Percentiles rank a stretch among this genome's conserved stretches.
These are phyloP conservation scores for Caenorhabditis briggsae DNA, from an alignment of 1,140 invertebrate species.

Conservation along the genomic window DNA sequence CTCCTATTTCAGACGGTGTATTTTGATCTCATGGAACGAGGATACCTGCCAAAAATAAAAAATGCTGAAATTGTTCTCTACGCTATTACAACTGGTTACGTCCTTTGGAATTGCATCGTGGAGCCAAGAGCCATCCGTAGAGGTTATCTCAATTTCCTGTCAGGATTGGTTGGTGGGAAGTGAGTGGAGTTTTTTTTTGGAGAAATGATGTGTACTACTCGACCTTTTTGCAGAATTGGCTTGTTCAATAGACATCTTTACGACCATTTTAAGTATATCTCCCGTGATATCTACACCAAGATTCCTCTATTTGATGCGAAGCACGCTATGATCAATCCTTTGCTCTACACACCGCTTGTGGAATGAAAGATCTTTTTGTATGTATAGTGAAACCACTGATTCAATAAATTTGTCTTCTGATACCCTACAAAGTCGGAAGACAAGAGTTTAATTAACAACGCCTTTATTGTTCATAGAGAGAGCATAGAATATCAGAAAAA, in stretches of 20 bases:
- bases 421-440: too few relatives aligned
- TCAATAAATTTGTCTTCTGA: too few relatives aligned
- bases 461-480: constrained; percentile 55
- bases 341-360: constrained; percentile 59
- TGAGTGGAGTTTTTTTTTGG: constrained; percentile 47
- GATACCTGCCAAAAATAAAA: constrained; percentile 69
- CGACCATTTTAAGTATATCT: constrained; percentile 61
- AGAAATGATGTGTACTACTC: neutral
- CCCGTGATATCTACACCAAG: constrained; percentile 52
- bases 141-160: constrained; percentile 73
- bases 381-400: too few relatives aligned
- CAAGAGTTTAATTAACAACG: constrained; percentile 30
- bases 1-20: constrained; percentile 69
- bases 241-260: constrained; percentile 62
- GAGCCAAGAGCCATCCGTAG: constrained; percentile 73
- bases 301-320: constrained; percentile 53
- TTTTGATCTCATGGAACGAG: constrained; percentile 66
- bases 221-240: constrained; percentile 56
- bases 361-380: constrained; percentile 9
- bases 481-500: constrained; percentile 5
- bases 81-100: constrained; percentile 71
- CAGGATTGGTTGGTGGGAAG: constrained; percentile 71
- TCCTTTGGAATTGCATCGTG: constrained; percentile 70
- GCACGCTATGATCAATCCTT: constrained; percentile 60
- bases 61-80: constrained; percentile 73